Base-by-base conservation (phyloP, 2,888 invertebrate genomes). In the Noctua janthe region DNA sequence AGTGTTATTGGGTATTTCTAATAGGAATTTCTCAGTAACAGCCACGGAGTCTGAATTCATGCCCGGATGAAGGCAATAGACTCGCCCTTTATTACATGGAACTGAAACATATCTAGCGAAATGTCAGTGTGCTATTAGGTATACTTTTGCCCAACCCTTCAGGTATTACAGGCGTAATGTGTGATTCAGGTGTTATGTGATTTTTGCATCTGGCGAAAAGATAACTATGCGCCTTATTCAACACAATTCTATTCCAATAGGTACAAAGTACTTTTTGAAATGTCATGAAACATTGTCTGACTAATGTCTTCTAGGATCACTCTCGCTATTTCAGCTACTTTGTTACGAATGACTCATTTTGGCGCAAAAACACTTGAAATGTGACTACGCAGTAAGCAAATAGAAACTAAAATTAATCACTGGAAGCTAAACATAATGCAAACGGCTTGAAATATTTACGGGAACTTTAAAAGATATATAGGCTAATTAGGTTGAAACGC, bases 361-460 rank as follows among this genome's bases (percentile, higher is more conserved):
- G 51, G 54, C 20, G 20, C n/a, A 5, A 64, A 80, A 77, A 72
- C 59, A 62, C 62, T 56, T 78, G 35, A 84, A 81, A 82, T 66
- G 76, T 54, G 15, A n/a, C 11, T 56, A 23, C 54, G 54, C 35
- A 75, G 71, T 74, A 71, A 74, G 10, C 51, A 39, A 67, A 47
- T 39, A 80, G 20, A 66, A 82, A 72, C 75, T 81, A 71, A 70
- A 81, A 85, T 78, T 67, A 79, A 72, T 85, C 71, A 79, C 77
- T 64, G 13, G 13, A 69, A 74, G 35, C 71, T 59, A 43, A 74
- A 71, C 47, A 74, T 81, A 70, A 66, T 39, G 11, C 71, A 59
- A 49, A 69, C n/a, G 29, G 51, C 49, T 78, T 86, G 74, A 81
- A 83, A 86, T 88, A 88, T 87, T 87, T 80, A 79, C 49, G n/a